These are phyloP conservation scores for Drosophila suzukii DNA, from an alignment of 1,140 invertebrate genomes.

Conservation along the genomic window DNA sequence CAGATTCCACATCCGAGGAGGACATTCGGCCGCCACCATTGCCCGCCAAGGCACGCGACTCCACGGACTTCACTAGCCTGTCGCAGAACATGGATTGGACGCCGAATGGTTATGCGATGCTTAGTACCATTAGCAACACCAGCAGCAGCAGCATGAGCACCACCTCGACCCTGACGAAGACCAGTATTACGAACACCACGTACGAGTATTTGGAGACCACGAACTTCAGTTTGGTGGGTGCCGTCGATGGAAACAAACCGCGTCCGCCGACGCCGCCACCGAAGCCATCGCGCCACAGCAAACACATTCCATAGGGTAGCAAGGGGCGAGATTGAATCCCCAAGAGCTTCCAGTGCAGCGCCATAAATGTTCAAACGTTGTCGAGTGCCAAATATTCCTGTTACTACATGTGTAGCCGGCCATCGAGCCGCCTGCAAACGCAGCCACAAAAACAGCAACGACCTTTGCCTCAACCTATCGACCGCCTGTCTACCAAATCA, in stretches of 20 bases:
- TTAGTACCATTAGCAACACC: conserved; percentile 50
- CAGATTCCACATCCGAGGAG: conserved; percentile 89
- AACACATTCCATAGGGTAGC: conserved; percentile 80
- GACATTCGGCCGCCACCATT: conserved; percentile 89
- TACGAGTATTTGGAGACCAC: conserved; percentile 83
- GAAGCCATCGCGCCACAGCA: conserved; percentile 86
- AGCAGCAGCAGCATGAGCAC: conserved; percentile 54
- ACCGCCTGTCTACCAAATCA: conserved; percentile 62
- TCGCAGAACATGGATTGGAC: conserved; percentile 72
- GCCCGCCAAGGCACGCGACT: conserved; percentile 88
- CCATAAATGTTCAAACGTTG: conserved; percentile 57
- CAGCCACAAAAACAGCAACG: conserved; percentile 38
- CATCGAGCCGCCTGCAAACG: conserved; percentile 7
- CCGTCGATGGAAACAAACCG: conserved; percentile 70
- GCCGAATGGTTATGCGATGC: conserved; percentile 79
- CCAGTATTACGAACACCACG: conserved; percentile 77
- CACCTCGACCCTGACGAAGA: conserved; percentile 64
- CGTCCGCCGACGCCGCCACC: conserved; percentile 86
- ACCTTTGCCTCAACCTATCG: conserved; percentile 56
- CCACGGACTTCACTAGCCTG: conserved; percentile 87
- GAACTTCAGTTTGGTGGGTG: conserved; percentile 63
- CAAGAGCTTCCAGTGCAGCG: conserved; percentile 45
- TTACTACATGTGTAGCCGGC: conserved; percentile 40
- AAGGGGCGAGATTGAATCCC: background rate
- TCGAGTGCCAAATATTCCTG: conserved; percentile 53